phyloP scores from a whole-genome alignment of 2,113 vertebrate species.

The Smithornis capensis region DNA sequence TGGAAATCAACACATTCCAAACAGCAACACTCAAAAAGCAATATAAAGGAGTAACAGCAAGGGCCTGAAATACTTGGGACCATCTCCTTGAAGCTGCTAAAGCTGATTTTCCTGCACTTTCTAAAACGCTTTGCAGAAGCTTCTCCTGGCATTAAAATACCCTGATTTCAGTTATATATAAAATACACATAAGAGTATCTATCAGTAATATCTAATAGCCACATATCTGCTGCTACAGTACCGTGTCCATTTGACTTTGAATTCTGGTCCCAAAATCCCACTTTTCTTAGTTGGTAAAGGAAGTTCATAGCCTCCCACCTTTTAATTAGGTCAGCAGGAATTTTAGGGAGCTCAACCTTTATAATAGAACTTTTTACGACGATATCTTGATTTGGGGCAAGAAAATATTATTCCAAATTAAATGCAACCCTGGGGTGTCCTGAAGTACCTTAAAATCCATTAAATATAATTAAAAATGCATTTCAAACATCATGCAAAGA shows the following conservation, averaged over 20 bases:
- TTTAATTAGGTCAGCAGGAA: background rate
- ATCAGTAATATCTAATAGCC: background rate
- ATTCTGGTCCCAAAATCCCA: background rate
- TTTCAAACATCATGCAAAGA: background rate
- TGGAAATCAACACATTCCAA: background rate
- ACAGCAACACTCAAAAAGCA: background rate
- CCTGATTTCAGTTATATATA: background rate
- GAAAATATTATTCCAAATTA: background rate
- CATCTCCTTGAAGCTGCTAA: background rate
- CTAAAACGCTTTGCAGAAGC: background rate
- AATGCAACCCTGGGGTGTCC: background rate
- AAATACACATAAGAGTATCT: too few relatives aligned
- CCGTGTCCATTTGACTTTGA: background rate
- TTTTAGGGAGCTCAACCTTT: background rate
- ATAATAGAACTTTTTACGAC: background rate
- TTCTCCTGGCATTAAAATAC: background rate
- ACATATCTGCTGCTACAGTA: background rate
- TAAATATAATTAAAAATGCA: background rate
- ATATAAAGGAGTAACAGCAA: background rate
- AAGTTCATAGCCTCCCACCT: background rate
- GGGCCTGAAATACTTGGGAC: background rate
- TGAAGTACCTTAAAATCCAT: background rate
- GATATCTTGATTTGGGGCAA: background rate
- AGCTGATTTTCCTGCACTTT: background rate
- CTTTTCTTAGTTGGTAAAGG: background rate